A percentile compares a stretch with the other conserved stretches of the same genome.
Conservation (phyloP, 1,140 invertebrate genomes). For the Lethocerus indicus region DNA sequence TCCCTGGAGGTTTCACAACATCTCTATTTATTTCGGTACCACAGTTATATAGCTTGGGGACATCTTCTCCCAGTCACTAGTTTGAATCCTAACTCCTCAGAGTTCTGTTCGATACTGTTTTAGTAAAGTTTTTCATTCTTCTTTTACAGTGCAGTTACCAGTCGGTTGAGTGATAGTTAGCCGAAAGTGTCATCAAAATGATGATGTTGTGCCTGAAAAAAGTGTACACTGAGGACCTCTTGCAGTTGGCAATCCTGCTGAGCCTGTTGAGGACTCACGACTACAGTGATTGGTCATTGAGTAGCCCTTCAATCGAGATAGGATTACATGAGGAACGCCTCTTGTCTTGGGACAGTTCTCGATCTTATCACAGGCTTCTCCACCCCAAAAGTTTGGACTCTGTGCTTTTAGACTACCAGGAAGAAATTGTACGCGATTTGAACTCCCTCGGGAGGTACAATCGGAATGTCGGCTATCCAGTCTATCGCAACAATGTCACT, state of each 20-base stretch:
- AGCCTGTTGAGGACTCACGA: slow-evolving; percentile 59
- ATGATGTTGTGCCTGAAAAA: slow-evolving; percentile 58
- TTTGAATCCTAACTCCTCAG: no score
- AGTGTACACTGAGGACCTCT: slow-evolving; percentile 54
- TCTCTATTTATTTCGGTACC: no score
- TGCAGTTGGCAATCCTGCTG: slow-evolving; percentile 58
- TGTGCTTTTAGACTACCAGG: slow-evolving; percentile 42
- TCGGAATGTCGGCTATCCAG: slow-evolving; percentile 21
- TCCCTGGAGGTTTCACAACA: no score
- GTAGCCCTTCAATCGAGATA: slow-evolving; percentile 30
- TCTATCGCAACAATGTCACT: slow-evolving; percentile 35
- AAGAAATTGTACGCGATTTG: slow-evolving; percentile 57
- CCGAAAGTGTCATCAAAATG: no score
- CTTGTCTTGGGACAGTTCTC: slow-evolving; percentile 22
- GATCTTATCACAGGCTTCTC: slow-evolving; percentile 31
- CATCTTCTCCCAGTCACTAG: no score
- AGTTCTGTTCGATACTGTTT: no score
- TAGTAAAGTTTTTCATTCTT: no score
- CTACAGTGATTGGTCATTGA: slow-evolving; percentile 27
- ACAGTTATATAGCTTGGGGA: no score
- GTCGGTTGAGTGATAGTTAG: no score
- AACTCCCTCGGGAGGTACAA: slow-evolving; percentile 43
- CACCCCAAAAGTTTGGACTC: slow-evolving; percentile 59
- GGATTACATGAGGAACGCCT: slow-evolving; percentile 42
- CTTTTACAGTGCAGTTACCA: no score